Conservation (phyloP, 1,140 invertebrate genomes). For the Neuroterus valhalla region DNA sequence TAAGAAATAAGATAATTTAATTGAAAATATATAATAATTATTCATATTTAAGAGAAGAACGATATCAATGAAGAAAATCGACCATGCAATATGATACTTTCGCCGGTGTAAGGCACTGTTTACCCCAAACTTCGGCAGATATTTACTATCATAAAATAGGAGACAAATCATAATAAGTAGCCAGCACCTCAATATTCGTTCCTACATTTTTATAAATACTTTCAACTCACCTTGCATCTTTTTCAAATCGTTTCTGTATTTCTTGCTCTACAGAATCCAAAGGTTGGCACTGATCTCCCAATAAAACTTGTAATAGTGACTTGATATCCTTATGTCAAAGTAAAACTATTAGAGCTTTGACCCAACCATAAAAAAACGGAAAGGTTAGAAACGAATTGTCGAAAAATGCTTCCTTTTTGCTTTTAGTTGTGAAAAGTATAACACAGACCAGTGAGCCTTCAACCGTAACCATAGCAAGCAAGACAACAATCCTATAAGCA, state of each 20-base stretch:
- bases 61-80: no score
- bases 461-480: not conserved
- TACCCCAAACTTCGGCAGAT: no score
- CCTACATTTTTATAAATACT: not conserved
- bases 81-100: no score
- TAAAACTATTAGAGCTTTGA: not conserved
- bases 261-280: not conserved
- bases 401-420: not conserved
- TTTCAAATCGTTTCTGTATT: not conserved
- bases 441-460: not conserved
- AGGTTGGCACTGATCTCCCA: conserved; percentile 1
- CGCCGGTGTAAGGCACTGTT: no score
- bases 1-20: no score
- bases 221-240: not conserved
- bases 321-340: not conserved
- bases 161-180: no score
- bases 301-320: not conserved
- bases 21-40: no score
- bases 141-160: no score
- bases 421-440: not conserved
- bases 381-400: not conserved
- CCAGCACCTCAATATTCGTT: no score
- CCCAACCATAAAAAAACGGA: not conserved
- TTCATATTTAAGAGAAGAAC: no score
- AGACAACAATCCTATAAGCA: not conserved